These are phyloP conservation scores for Archips crataeganus DNA, from an alignment of 2,888 invertebrate genomes.

Conservation along the genomic window DNA sequence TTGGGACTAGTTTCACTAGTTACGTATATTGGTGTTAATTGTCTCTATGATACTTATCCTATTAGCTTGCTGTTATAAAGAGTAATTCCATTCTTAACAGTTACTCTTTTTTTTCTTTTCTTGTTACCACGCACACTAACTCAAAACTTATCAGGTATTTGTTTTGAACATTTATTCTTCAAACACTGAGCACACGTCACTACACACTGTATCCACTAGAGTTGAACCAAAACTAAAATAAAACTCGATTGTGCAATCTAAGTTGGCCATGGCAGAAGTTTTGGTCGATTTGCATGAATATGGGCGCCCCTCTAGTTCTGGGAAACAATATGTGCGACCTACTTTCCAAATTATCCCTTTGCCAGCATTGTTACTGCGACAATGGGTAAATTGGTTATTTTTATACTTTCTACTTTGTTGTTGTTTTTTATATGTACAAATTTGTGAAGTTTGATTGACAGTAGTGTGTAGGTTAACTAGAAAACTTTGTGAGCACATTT, in stretches of 20 bases:
- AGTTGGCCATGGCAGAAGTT: slow-evolving; percentile 49
- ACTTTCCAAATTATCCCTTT: slow-evolving; percentile 70
- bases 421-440: slow-evolving; percentile 2
- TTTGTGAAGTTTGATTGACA: neutral
- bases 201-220: slow-evolving; percentile 16
- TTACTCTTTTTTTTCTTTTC: neutral
- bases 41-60: too few species aligned
- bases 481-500: too few species aligned
- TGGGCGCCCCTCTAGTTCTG: slow-evolving; percentile 56
- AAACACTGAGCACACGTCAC: slow-evolving; percentile 12
- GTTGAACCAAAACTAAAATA: slow-evolving; percentile 27
- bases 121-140: neutral
- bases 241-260: slow-evolving; percentile 7
- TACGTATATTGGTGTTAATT: too few species aligned
- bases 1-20: too few species aligned
- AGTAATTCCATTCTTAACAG: too few species aligned
- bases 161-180: neutral
- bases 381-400: slow-evolving; percentile 25
- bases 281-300: slow-evolving; percentile 76
- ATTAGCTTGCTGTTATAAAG: too few species aligned
- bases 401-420: slow-evolving; percentile 32
- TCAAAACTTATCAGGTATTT: neutral
- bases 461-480: too few species aligned
- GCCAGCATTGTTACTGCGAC: slow-evolving; percentile 22
- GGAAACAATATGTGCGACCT: slow-evolving; percentile 61